A percentile compares a stretch with the other conserved stretches of the same genome.
phyloP scores from a whole-genome alignment of 2,888 invertebrate species.

The Athalia rosae region DNA sequence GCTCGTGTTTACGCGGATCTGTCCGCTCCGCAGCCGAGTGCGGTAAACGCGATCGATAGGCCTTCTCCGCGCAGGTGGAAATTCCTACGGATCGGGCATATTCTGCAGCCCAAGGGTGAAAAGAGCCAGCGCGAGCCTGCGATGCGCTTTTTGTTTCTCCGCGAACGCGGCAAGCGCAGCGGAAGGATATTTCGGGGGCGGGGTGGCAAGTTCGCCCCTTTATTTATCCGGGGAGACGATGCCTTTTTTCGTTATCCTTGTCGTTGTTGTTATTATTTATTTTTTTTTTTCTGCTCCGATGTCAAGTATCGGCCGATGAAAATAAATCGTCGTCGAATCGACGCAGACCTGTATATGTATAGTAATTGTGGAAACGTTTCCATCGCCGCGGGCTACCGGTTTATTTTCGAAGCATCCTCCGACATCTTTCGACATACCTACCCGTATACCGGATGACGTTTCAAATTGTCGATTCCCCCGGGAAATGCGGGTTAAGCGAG shows the following conservation, averaged over 20 bases:
- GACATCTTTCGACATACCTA: not conserved
- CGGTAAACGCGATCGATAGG: conserved; percentile 44
- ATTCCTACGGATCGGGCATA: conserved; percentile 41
- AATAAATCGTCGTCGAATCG: too few species aligned
- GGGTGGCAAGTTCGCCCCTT: too few species aligned
- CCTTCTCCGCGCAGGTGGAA: conserved; percentile 43
- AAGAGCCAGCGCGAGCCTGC: conserved; percentile 35
- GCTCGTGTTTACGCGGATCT: conserved; percentile 39
- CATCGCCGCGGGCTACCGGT: not conserved
- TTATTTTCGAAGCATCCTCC: not conserved
- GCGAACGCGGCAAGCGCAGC: conserved; percentile 11
- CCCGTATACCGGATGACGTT: conserved; percentile 22
- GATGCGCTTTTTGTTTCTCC: conserved; percentile 20
- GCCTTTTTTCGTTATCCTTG: too few species aligned
- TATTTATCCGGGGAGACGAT: too few species aligned
- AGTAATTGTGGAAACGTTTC: not conserved
- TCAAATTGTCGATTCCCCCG: conserved; percentile 35
- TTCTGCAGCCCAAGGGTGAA: conserved; percentile 23
- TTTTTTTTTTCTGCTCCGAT: not conserved
- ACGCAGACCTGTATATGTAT: too few species aligned
- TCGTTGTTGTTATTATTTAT: too few species aligned
- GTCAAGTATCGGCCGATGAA: too few species aligned
- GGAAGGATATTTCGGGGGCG: conserved; percentile 13
- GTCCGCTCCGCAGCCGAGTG: conserved; percentile 37
- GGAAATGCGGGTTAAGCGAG: conserved; percentile 15